Conservation (phyloP, 2,113 vertebrate species). For the Silurus glanis region DNA sequence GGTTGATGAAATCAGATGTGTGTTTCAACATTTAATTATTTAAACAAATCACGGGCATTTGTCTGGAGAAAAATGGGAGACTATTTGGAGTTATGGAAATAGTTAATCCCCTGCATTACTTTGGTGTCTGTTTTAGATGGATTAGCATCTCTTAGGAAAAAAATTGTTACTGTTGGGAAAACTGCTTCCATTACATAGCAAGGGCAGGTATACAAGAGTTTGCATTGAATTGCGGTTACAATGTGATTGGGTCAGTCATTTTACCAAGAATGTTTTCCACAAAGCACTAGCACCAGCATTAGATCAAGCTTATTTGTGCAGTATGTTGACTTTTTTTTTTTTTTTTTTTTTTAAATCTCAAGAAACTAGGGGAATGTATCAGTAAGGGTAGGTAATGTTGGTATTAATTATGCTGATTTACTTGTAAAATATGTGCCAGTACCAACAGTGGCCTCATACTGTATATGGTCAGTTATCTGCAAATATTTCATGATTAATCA, state of each 20-base stretch:
- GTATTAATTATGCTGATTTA: background rate
- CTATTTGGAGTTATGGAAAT: background rate
- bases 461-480: background rate
- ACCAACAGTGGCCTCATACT: background rate
- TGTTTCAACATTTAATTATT: background rate
- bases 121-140: background rate
- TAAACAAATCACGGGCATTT: background rate
- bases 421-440: background rate
- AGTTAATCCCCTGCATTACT: background rate
- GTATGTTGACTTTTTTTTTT: background rate
- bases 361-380: background rate
- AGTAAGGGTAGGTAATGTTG: background rate
- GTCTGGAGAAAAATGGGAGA: background rate
- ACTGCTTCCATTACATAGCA: background rate
- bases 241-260: background rate
- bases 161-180: background rate
- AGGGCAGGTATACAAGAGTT: background rate
- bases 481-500: background rate
- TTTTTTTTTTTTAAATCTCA: too few species aligned
- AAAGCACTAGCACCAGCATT: background rate
- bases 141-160: background rate
- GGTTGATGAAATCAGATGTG: conserved; percentile 4
- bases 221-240: background rate
- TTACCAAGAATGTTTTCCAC: background rate
- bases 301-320: background rate